Conservation (phyloP, 2,113 vertebrate species). For the Chloropsis cyanopogon region DNA sequence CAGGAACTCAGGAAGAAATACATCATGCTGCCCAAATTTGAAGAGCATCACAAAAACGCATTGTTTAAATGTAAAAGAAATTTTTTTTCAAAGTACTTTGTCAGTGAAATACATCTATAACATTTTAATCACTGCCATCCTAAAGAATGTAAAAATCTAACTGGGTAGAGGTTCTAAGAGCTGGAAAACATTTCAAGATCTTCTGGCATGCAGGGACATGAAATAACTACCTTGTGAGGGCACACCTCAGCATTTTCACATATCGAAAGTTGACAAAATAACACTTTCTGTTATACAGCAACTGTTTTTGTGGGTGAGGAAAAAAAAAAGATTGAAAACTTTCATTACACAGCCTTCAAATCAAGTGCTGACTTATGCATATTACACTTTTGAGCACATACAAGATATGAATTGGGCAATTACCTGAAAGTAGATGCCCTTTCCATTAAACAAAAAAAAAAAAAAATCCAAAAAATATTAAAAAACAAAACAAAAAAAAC, state of each 20-base stretch:
- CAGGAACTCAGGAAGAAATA: background rate
- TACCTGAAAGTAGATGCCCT: background rate
- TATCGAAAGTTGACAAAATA: background rate
- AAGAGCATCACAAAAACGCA: background rate
- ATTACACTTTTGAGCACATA: background rate
- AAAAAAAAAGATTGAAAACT: background rate
- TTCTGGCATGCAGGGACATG: background rate
- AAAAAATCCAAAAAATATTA: too few species aligned
- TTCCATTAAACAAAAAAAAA: background rate
- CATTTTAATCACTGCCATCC: background rate
- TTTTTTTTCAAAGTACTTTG: background rate
- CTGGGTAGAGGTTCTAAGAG: background rate
- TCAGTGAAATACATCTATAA: background rate
- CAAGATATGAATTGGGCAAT: background rate
- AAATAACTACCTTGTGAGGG: background rate
- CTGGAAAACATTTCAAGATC: background rate
- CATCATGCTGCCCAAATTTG: background rate
- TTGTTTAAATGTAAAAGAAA: background rate
- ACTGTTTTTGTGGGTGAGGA: background rate
- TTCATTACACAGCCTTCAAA: background rate
- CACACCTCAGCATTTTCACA: background rate
- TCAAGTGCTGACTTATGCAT: rapidly evolving
- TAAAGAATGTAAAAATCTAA: background rate
- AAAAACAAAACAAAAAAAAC: background rate
- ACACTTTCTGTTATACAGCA: background rate